Evolutionary conservation across 2,888 invertebrate genomes (phyloP).

Genomic region (Osedax frankpressi): DNA sequence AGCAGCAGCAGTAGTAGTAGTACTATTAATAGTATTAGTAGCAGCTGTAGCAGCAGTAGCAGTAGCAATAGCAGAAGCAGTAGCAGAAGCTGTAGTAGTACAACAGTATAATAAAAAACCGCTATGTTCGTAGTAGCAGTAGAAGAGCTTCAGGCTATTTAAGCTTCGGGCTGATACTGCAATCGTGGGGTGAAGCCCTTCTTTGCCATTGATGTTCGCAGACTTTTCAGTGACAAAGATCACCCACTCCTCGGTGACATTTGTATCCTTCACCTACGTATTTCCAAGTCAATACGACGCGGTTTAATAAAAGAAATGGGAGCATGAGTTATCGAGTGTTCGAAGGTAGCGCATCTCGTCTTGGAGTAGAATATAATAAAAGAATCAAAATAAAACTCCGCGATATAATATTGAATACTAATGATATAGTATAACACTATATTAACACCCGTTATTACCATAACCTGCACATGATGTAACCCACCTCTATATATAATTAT

Average conservation of each 20-base stretch:
- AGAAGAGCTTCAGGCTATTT: not conserved
- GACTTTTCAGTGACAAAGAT: not conserved
- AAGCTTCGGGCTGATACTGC: not conserved
- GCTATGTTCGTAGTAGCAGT: not conserved
- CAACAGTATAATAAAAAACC: too few species aligned
- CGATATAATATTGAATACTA: too few species aligned
- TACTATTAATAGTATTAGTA: slow-evolving; percentile 14
- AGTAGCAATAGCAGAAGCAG: slow-evolving; percentile 13
- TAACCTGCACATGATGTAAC: too few species aligned
- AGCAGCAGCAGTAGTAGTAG: slow-evolving; percentile 14
- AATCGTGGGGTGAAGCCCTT: not conserved
- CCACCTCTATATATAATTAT: too few species aligned
- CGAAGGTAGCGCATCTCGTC: not conserved
- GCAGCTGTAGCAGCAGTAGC: slow-evolving; percentile 10
- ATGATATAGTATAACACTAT: too few species aligned
- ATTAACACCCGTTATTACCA: too few species aligned
- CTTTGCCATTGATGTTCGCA: not conserved
- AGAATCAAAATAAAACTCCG: too few species aligned
- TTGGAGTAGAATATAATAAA: too few species aligned
- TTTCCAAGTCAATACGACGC: too few species aligned
- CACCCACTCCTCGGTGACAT: not conserved
- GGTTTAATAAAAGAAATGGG: too few species aligned
- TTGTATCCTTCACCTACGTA: not conserved
- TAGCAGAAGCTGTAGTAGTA: slow-evolving; percentile 14
- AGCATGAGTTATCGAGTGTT: not conserved